These are phyloP conservation scores for Hippocampus guttulatus DNA, from an alignment of 2,113 vertebrate genomes.

Conservation along the genomic window DNA sequence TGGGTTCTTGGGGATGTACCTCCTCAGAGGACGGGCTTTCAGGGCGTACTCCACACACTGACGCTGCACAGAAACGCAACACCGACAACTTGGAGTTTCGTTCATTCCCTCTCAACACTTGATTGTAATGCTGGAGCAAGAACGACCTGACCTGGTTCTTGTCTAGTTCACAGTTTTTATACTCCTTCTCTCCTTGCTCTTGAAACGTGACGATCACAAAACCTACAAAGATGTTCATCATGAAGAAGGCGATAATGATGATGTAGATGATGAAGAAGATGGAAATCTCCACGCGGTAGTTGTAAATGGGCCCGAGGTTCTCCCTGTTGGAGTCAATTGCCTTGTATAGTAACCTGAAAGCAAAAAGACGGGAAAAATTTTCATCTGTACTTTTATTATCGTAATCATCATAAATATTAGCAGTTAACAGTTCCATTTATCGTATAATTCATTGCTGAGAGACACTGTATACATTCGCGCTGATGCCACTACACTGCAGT, in stretches of 20 bases:
- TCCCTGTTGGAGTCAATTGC: constrained; percentile 96
- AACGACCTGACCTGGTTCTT: constrained; percentile 90
- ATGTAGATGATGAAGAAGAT: constrained; percentile 99
- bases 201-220: constrained; percentile 99
- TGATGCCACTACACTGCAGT: no score
- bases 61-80: constrained; percentile 72
- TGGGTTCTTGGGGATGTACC: constrained; percentile 97
- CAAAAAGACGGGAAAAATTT: background rate
- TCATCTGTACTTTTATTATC: background rate
- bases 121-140: background rate
- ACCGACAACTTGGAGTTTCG: background rate
- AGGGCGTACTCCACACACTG: constrained; percentile 98
- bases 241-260: constrained; percentile 99
- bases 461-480: no score
- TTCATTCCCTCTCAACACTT: background rate
- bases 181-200: constrained; percentile 98
- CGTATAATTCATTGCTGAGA: background rate
- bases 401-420: background rate
- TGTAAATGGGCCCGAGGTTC: constrained; percentile 94
- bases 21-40: constrained; percentile 89
- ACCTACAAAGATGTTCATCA: constrained; percentile 99
- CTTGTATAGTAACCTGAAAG: constrained; percentile 89
- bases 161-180: constrained; percentile 99
- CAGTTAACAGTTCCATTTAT: background rate
- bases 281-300: constrained; percentile 96